Conservation (phyloP, 2,888 invertebrate genomes). For the Trissolcus brochymenae region DNA sequence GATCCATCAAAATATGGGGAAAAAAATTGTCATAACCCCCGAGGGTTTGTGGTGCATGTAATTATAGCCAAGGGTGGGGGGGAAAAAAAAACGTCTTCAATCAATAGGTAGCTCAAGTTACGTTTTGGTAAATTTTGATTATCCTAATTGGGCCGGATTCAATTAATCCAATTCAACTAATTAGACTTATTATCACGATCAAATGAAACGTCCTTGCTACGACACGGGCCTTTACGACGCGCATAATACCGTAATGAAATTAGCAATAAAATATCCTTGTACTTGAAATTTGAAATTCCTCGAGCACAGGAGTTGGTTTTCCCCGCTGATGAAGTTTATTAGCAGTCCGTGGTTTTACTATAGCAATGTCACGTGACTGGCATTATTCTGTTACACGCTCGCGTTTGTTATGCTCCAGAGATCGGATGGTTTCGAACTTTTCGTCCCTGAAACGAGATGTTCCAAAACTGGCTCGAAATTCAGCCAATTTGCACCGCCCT, state of each 20-base stretch:
- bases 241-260: conserved; percentile 34
- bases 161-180: not conserved
- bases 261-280: conserved; percentile 38
- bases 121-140: not conserved
- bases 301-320: conserved; percentile 17
- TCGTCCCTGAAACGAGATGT: too few relatives aligned
- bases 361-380: conserved; percentile 56
- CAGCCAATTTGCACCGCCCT: too few relatives aligned
- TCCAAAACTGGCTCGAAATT: too few relatives aligned
- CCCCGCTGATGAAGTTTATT: conserved; percentile 51
- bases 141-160: not conserved
- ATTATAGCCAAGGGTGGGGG: too few relatives aligned
- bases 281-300: conserved; percentile 44
- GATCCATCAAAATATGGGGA: conserved; percentile 28
- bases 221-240: not conserved
- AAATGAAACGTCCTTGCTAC: conserved; percentile 6
- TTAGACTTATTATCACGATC: conserved; percentile 12
- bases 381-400: conserved; percentile 43
- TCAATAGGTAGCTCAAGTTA: too few relatives aligned
- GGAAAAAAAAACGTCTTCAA: too few relatives aligned
- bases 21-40: conserved; percentile 7
- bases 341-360: conserved; percentile 53
- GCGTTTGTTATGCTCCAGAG: conserved; percentile 51
- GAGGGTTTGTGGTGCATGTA: too few relatives aligned
- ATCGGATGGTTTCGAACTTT: conserved; percentile 14